Evolutionary conservation across 1,140 invertebrate species (phyloP).

Genomic region (Nasonia vitripennis): DNA sequence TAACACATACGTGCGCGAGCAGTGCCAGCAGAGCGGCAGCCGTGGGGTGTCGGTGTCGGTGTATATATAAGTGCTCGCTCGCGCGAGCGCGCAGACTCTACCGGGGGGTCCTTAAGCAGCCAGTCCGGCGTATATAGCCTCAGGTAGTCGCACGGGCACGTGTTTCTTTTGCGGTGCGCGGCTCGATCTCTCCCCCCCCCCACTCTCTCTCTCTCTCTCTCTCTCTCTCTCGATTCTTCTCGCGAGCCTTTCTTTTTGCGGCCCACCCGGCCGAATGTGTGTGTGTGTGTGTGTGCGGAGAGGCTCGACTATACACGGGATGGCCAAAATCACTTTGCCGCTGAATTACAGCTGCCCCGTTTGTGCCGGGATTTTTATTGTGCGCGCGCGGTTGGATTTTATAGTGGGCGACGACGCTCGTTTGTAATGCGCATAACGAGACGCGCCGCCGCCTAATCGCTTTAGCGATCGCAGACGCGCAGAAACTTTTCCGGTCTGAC

Average conservation of each 20-base stretch:
- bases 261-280: neutral
- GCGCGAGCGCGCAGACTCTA: neutral
- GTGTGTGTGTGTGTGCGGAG: neutral
- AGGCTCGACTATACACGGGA: neutral
- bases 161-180: constrained; percentile 34
- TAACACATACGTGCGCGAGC: no score
- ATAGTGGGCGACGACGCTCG: no score
- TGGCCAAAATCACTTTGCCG: neutral
- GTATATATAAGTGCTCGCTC: neutral
- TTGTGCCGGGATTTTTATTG: no score
- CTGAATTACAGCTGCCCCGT: neutral
- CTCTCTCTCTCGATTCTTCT: neutral
- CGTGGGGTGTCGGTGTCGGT: neutral
- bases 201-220: neutral
- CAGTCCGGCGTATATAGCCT: neutral
- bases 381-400: no score
- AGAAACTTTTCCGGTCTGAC: no score
- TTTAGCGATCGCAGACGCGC: no score
- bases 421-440: no score
- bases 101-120: constrained; percentile 31
- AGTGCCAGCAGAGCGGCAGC: no score
- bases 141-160: constrained; percentile 16
- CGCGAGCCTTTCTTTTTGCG: neutral
- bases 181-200: neutral
- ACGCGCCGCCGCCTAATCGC: no score